Conservation (phyloP, 2,113 vertebrate genomes). For the western clawed frog (Xenopus tropicalis) region UCB_Xtro_10.0 CM004449.2:18683501-18684000, state of each 20-base stretch:
- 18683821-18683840: no score
- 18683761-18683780: not conserved
- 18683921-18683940: not conserved
- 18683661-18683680: not conserved
- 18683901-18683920: not conserved
- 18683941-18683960: not conserved
- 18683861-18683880: no score
- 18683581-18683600: not conserved
- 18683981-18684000: slow-evolving; percentile 14
- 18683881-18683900: not conserved
- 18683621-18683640: not conserved
- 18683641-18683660: not conserved
- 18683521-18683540: not conserved
- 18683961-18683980: slow-evolving; percentile 13
- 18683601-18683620: not conserved
- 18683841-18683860: no score
- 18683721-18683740: not conserved
- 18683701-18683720: not conserved
- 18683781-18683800: no score
- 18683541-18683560: not conserved
- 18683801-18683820: no score
- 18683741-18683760: not conserved
- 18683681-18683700: not conserved
- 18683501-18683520: not conserved
- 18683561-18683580: not conserved